These are phyloP conservation scores for Allygus modestus DNA, from an alignment of 2,888 invertebrate genomes.

Conservation along the genomic window DNA sequence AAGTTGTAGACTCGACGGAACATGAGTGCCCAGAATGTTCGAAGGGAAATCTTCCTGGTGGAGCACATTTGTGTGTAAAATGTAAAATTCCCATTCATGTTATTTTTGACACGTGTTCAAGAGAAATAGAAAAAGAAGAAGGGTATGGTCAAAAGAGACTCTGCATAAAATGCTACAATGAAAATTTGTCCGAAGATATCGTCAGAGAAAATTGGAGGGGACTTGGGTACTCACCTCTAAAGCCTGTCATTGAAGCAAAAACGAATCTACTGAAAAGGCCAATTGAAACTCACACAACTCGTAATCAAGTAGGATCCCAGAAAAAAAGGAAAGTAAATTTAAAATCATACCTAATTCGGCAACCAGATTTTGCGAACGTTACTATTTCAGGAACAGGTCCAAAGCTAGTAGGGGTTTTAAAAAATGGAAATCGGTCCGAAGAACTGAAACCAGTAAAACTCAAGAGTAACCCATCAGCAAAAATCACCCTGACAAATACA, in stretches of 20 bases:
- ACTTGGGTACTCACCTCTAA: conserved; percentile 39
- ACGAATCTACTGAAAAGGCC: neutral
- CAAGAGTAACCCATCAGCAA: neutral
- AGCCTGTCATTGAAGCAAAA: no score
- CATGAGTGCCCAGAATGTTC: conserved; percentile 55
- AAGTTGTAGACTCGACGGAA: no score
- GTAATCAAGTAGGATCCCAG: neutral
- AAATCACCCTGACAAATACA: conserved; percentile 30
- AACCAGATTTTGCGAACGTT: conserved; percentile 23
- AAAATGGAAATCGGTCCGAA: conserved; percentile 13
- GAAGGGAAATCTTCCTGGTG: conserved; percentile 51
- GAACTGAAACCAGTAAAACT: conserved; percentile 51
- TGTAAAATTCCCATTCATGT: conserved; percentile 33
- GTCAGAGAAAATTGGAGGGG: conserved; percentile 48
- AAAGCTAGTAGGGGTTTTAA: conserved; percentile 34
- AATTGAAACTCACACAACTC: no score
- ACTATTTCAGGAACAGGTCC: conserved; percentile 8
- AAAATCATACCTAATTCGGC: conserved; percentile 37
- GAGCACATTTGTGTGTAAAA: conserved; percentile 23
- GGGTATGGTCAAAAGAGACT: conserved; percentile 34
- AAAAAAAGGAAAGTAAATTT: neutral
- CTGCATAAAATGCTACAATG: conserved; percentile 27
- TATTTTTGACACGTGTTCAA: conserved; percentile 39
- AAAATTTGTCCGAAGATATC: conserved; percentile 4
- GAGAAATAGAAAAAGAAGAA: conserved; percentile 15